Evolutionary conservation across 2,113 vertebrate genomes (phyloP).

Genomic region (Salvelinus namaycush): DNA sequence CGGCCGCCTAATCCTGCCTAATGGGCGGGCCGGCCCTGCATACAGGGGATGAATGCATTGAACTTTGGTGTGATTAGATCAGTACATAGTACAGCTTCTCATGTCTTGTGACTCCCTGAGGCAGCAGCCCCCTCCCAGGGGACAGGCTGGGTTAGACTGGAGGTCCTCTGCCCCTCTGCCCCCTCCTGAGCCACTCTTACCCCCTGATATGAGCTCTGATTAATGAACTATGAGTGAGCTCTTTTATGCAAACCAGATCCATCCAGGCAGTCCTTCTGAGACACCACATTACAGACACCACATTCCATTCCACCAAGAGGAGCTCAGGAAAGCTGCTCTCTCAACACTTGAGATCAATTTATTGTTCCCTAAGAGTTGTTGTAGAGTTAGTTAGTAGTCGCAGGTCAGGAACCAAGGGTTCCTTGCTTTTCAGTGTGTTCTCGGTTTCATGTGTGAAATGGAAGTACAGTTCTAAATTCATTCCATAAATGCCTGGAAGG

Average conservation of each 20-base stretch:
- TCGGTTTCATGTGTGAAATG: not conserved
- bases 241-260: constrained; percentile 42
- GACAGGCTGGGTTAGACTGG: too few relatives aligned
- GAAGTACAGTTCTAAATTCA: not conserved
- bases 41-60: too few relatives aligned
- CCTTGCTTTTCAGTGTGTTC: not conserved
- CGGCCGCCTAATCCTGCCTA: too few relatives aligned
- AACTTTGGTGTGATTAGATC: too few relatives aligned
- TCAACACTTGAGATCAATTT: not conserved
- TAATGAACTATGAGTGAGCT: constrained; percentile 48
- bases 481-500: too few relatives aligned
- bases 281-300: not conserved
- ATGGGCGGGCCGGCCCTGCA: too few relatives aligned
- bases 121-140: constrained; percentile 16
- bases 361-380: not conserved
- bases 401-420: constrained; percentile 4
- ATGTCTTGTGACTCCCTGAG: too few relatives aligned
- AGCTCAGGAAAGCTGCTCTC: not conserved
- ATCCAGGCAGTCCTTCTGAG: not conserved
- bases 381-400: not conserved
- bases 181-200: constrained; percentile 17
- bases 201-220: constrained; percentile 17
- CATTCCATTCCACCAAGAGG: not conserved
- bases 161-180: constrained; percentile 36
- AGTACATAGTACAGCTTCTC: too few relatives aligned